Evolutionary conservation across 2,113 vertebrate genomes (phyloP).

Genomic region (Pterocles burchelli): DNA sequence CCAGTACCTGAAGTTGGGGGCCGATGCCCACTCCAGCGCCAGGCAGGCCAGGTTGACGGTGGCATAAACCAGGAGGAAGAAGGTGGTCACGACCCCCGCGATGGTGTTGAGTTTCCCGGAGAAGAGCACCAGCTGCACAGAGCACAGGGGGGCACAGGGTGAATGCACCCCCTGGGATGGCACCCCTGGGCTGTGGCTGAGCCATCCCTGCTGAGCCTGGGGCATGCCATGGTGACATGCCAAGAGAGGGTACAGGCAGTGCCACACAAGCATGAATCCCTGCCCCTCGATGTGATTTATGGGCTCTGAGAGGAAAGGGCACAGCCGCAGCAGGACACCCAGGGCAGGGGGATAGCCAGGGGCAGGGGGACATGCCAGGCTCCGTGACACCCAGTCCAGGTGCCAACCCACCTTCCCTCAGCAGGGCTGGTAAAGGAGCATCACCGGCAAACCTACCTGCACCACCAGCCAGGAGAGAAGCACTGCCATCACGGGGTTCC

Average conservation of each 20-base stretch:
- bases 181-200: rapidly evolving
- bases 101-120: conserved; percentile 93
- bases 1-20: conserved; percentile 89
- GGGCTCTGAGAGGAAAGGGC: not conserved
- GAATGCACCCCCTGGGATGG: not conserved
- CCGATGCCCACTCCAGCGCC: conserved; percentile 90
- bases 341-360: not conserved
- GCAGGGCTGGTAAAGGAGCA: rapidly evolving
- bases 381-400: not conserved
- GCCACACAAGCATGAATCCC: not conserved
- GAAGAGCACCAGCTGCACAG: conserved; percentile 86
- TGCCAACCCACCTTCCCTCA: not conserved
- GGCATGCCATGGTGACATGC: rapidly evolving
- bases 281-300: not conserved
- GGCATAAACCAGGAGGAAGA: conserved; percentile 91
- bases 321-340: not conserved
- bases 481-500: conserved; percentile 89
- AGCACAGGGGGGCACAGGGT: not conserved
- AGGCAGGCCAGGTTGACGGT: conserved; percentile 89
- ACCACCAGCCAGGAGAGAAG: conserved; percentile 90
- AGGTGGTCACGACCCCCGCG: conserved; percentile 88
- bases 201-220: not conserved
- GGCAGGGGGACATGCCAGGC: rapidly evolving
- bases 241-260: not conserved
- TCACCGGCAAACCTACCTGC: conserved; percentile 70